Conservation (phyloP, 2,797 vertebrate species). For the Macrochelys suwanniensis region DNA sequence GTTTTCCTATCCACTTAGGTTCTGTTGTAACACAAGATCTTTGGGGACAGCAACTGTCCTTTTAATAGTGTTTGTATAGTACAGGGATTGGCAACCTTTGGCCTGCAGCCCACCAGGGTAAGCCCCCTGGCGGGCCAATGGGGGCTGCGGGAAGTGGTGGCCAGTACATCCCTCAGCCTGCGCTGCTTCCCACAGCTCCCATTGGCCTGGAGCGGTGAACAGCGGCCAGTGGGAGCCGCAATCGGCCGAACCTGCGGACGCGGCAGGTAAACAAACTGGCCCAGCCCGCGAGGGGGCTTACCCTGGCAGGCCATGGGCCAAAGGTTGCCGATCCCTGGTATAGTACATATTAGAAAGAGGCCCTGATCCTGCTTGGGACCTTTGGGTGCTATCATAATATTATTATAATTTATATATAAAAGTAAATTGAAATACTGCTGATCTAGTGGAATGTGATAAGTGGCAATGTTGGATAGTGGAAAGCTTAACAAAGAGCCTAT, state of each 20-base stretch:
- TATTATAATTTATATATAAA: background rate
- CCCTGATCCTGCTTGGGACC: background rate
- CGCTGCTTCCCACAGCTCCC: no score
- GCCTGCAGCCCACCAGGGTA: no score
- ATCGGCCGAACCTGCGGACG: no score
- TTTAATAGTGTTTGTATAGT: background rate
- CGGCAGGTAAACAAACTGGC: no score
- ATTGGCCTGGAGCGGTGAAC: no score
- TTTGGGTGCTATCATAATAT: background rate
- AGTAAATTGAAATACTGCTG: background rate
- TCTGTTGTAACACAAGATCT: background rate
- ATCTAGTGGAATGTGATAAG: background rate
- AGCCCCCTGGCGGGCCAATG: no score
- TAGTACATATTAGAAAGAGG: background rate
- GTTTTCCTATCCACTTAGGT: background rate
- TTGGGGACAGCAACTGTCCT: background rate
- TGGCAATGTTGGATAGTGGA: background rate
- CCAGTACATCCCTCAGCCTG: no score
- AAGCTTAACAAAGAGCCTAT: background rate
- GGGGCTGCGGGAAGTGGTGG: no score
- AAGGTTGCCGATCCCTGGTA: background rate
- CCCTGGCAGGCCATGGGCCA: no score
- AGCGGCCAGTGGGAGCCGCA: no score
- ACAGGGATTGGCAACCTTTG: no score
- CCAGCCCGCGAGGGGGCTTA: no score